Base-by-base conservation (phyloP, 2,888 invertebrate species). In the Machimus atricapillus region DNA sequence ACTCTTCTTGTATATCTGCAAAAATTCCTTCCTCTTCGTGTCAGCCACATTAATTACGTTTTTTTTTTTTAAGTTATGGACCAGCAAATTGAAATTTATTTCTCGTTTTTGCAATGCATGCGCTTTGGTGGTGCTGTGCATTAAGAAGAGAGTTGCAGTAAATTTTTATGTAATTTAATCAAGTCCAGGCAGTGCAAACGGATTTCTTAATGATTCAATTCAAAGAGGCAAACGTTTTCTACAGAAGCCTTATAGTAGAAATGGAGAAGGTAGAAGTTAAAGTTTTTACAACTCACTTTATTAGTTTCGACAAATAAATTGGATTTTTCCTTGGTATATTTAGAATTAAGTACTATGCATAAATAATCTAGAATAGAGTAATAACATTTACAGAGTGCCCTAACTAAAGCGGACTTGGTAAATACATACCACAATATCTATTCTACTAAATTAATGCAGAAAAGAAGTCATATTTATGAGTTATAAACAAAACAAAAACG, bases 61-160 rank as follows among this genome's bases (percentile, higher is more conserved):
- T 40, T 40, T 74, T 73, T 74, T 40, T 40, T 74, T 85, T 46
- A 85, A 85, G 74, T 43, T 74, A 43, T 40, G 31, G 43, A 46
- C 43, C n/a, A 19, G 46, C 74, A 85, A 85, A 85, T 85, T 85
- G 85, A 85, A 85, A 85, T 85, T 85, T 85, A 85, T 85, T 85
- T 43, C 34, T 23, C 66, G 66, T 74, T 85, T 85, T 74, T 85
- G 85, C 85, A 27, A 31, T 56, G 73, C 23, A 37, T 37, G 82
- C 58, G 5, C 37, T 83, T 83, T 83, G 66, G 66, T 27, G 31
- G 52, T n/a, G 16, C 31, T 46, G 79, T 79, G 34, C 52, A 79
- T 79, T 79, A 79, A 27, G 66, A 66, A 66, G 66, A 66, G 27
- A 27, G 66, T 27, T 66, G 66, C 66, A 66, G 66, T 66, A 66